Conservation (phyloP, 2,888 invertebrate species). For the Thumatha senex region DNA sequence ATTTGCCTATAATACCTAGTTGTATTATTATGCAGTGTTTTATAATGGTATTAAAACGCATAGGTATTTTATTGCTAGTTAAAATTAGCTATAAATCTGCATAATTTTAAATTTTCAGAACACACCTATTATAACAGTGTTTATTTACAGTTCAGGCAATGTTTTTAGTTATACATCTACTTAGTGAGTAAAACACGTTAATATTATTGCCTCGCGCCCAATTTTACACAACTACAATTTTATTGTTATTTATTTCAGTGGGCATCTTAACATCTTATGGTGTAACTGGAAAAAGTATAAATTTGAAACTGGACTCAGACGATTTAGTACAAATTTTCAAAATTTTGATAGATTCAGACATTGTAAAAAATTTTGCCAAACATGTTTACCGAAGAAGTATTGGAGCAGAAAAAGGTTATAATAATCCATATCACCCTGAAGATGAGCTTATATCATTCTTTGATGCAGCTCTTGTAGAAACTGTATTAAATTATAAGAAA, state of each 20-base stretch:
- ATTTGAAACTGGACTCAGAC: constrained; percentile 44
- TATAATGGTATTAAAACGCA: too few species aligned
- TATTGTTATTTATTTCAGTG: constrained; percentile 29
- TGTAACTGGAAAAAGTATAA: constrained; percentile 34
- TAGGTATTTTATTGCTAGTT: too few species aligned
- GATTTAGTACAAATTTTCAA: constrained; percentile 31
- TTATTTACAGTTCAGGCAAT: background rate
- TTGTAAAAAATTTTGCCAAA: constrained; percentile 28
- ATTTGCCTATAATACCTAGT: too few species aligned
- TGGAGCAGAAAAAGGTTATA: constrained; percentile 18
- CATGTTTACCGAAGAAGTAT: constrained; percentile 26
- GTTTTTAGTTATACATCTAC: background rate
- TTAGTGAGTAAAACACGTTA: background rate
- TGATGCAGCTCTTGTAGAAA: constrained; percentile 2
- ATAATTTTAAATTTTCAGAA: too few species aligned
- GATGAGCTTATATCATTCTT: constrained; percentile 36
- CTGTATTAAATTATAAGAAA: background rate
- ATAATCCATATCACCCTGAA: constrained; percentile 59
- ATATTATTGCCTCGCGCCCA: background rate
- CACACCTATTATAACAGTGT: background rate
- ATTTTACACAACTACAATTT: background rate
- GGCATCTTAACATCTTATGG: constrained; percentile 7
- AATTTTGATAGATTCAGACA: constrained; percentile 23
- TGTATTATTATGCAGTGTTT: too few species aligned
- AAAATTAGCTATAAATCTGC: too few species aligned